Evolutionary conservation across 2,797 vertebrate genomes (phyloP).

Genomic region (Hoplostethus mediterraneus): DNA sequence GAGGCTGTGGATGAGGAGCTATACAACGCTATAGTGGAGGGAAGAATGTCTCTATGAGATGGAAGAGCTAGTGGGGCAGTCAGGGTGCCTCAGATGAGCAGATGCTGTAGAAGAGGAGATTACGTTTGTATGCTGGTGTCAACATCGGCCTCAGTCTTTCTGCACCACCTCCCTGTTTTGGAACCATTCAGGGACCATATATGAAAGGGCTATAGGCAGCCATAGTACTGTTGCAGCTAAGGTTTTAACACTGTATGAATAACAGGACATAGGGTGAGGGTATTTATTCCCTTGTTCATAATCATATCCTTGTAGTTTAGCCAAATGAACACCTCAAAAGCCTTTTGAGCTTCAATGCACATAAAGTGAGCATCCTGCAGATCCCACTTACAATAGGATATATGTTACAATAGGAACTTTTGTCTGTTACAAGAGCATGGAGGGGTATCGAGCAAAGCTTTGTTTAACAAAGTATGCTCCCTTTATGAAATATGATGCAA

Average conservation of each 20-base stretch:
- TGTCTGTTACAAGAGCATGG: slow-evolving; percentile 31
- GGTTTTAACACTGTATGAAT: slow-evolving; percentile 75
- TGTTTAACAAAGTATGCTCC: slow-evolving; percentile 48
- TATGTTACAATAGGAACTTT: slow-evolving; percentile 46
- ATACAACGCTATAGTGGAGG: slow-evolving; percentile 82
- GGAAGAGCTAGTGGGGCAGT: slow-evolving; percentile 19
- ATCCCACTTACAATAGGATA: slow-evolving; percentile 35
- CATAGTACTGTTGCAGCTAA: slow-evolving; percentile 61
- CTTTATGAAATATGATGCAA: slow-evolving; percentile 54
- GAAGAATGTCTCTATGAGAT: slow-evolving; percentile 87
- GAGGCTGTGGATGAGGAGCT: slow-evolving; percentile 85
- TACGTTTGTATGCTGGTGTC: slow-evolving; percentile 9
- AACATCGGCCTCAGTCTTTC: slow-evolving; percentile 21
- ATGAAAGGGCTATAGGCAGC: slow-evolving; percentile 50
- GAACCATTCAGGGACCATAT: slow-evolving; percentile 57
- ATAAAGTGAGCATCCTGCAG: slow-evolving; percentile 33
- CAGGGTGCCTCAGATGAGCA: slow-evolving; percentile 38
- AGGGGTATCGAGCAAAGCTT: slow-evolving; percentile 22
- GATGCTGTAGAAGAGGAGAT: slow-evolving; percentile 34
- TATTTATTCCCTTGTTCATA: slow-evolving; percentile 44
- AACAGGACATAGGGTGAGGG: slow-evolving; percentile 54
- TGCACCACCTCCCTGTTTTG: slow-evolving; percentile 41
- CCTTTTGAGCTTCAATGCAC: slow-evolving; percentile 50
- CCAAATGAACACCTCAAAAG: slow-evolving; percentile 57
- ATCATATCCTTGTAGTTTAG: slow-evolving; percentile 42